Conservation (phyloP, 2,797 vertebrate genomes). For the Gymnodraco acuticeps region DNA sequence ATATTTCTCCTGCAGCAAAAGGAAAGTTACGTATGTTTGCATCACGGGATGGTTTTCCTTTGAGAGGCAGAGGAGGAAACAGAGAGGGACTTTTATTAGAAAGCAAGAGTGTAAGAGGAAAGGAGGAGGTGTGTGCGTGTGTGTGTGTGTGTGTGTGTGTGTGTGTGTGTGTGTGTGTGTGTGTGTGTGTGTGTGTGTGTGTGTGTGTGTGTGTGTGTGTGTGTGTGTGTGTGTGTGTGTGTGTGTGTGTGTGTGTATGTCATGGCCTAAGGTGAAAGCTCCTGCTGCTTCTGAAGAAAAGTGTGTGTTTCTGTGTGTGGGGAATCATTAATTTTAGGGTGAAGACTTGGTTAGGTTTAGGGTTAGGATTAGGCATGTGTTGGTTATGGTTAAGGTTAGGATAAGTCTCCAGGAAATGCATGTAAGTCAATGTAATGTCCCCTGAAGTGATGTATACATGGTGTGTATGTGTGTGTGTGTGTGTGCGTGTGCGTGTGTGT, state of each 20-base stretch:
- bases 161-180: background rate
- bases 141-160: conserved; percentile 2
- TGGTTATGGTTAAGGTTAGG: no score
- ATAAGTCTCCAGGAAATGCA: no score
- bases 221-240: background rate
- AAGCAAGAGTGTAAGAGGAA: no score
- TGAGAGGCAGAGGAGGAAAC: conserved; percentile 25
- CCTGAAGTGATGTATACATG: no score
- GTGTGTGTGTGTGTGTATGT: background rate
- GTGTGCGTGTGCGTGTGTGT: conserved; percentile 8
- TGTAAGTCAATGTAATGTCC: no score
- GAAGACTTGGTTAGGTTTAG: no score
- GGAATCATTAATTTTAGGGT: no score
- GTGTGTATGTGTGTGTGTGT: background rate
- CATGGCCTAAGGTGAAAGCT: conserved; percentile 75
- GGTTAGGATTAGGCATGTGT: no score
- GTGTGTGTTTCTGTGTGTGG: conserved; percentile 26
- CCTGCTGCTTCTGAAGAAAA: conserved; percentile 45
- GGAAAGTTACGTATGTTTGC: no score
- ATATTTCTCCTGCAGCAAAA: no score
- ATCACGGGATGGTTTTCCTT: no score
- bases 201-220: background rate
- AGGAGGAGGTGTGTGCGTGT: background rate
- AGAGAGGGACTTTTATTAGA: conserved; percentile 49
- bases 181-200: background rate